A percentile compares a stretch with the other conserved stretches of the same genome.
These are phyloP conservation scores for Caenorhabditis sp. DNA, from an alignment of 2,888 invertebrate genomes.

Conservation along the genomic window DNA sequence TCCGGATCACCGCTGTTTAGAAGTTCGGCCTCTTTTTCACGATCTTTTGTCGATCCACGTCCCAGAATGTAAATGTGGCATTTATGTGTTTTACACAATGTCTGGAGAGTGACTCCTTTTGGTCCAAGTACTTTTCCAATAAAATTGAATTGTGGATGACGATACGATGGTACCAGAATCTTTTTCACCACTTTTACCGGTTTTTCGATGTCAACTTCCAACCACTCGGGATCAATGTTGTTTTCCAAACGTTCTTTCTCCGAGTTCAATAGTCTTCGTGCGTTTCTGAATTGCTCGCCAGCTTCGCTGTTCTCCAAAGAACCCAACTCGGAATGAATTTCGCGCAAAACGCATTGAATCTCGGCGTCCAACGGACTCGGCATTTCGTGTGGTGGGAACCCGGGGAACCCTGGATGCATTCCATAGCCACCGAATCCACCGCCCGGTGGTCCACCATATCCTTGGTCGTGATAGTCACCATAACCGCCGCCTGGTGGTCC, in stretches of 20 bases:
- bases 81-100: slow-evolving; percentile 66
- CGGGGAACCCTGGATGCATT: slow-evolving; percentile 16
- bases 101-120: slow-evolving; percentile 69
- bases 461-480: slow-evolving; percentile 7
- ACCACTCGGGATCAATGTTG: slow-evolving; percentile 69
- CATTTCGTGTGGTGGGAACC: slow-evolving; percentile 37
- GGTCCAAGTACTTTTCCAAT: slow-evolving; percentile 71
- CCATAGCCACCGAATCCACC: slow-evolving; percentile 26
- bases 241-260: slow-evolving; percentile 66
- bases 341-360: slow-evolving; percentile 65
- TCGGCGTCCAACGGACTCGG: slow-evolving; percentile 67
- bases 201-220: slow-evolving; percentile 69
- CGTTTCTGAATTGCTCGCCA: slow-evolving; percentile 67
- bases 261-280: slow-evolving; percentile 57
- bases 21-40: slow-evolving; percentile 66
- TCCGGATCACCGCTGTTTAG: slow-evolving; percentile 69
- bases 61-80: slow-evolving; percentile 71
- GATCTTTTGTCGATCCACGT: slow-evolving; percentile 69
- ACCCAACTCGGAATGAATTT: slow-evolving; percentile 64
- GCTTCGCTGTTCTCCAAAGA: slow-evolving; percentile 59
- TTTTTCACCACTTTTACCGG: slow-evolving; percentile 69
- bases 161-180: slow-evolving; percentile 67
- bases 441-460: slow-evolving; percentile 11
- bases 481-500: slow-evolving; percentile 11
- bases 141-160: slow-evolving; percentile 71